Percentiles rank a stretch among this genome's conserved stretches.
Evolutionary conservation across 2,113 vertebrate species (phyloP).

Genomic region (Plecotus auritus): DNA sequence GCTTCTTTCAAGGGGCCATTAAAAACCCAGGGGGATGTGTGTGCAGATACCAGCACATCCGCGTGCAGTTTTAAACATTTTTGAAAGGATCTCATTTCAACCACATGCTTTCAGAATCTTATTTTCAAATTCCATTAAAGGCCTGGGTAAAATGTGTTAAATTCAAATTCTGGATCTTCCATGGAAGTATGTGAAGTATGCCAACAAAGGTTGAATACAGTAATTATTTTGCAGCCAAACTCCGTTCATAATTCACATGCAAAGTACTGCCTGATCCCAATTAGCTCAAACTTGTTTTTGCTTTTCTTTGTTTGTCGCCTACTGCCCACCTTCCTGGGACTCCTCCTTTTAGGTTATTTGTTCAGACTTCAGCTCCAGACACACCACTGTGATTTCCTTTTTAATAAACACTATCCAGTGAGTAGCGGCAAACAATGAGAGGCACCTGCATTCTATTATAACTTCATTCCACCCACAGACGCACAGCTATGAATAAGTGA

Average conservation of each 20-base stretch:
- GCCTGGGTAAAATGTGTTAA: background rate
- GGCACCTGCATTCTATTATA: constrained; percentile 78
- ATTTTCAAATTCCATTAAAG: background rate
- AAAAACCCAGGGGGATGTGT: background rate
- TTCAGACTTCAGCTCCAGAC: constrained; percentile 63
- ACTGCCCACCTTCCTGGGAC: constrained; percentile 73
- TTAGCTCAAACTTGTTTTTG: constrained; percentile 67
- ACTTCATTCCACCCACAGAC: constrained; percentile 68
- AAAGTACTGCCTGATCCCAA: constrained; percentile 68
- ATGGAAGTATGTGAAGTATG: background rate
- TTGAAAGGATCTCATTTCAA: background rate
- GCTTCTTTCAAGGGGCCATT: background rate
- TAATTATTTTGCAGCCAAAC: background rate
- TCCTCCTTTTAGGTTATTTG: constrained; percentile 70
- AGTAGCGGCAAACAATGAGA: constrained; percentile 73
- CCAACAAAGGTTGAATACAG: background rate
- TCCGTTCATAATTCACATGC: constrained; percentile 51
- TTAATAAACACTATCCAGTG: constrained; percentile 76
- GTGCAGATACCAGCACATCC: background rate
- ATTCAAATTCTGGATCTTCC: background rate
- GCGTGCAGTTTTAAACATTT: background rate
- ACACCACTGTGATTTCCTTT: constrained; percentile 77
- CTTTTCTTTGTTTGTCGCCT: constrained; percentile 52
- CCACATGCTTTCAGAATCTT: background rate
- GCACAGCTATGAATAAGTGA: constrained; percentile 60